These are phyloP conservation scores for Caenorhabditis becei DNA, from an alignment of 2,888 invertebrate genomes.

Conservation along the genomic window DNA sequence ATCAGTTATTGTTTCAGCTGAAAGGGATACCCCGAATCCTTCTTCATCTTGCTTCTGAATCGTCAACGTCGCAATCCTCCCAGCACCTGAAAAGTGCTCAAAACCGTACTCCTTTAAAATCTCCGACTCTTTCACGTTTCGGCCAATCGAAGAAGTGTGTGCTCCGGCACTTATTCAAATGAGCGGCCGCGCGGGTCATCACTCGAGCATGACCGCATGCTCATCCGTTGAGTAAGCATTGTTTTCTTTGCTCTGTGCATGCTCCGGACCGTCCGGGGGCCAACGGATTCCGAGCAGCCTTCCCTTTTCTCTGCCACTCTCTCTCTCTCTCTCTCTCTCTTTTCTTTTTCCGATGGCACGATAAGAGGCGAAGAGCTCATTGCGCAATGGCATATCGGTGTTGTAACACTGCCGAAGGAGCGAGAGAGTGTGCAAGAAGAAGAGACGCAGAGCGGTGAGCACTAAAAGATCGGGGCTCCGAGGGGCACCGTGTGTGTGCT, in stretches of 20 bases:
- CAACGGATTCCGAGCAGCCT: constrained; percentile 19
- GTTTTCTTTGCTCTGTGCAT: constrained; percentile 45
- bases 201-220: constrained; percentile 46
- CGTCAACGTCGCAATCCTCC: too few relatives aligned
- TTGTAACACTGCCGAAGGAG: constrained; percentile 39
- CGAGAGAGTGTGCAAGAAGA: constrained; percentile 14
- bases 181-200: constrained; percentile 21
- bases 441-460: constrained; percentile 33
- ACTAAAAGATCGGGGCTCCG: constrained; percentile 45
- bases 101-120: background rate
- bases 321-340: background rate
- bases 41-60: too few relatives aligned
- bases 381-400: constrained; percentile 52
- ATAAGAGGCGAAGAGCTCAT: constrained; percentile 45
- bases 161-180: constrained; percentile 43
- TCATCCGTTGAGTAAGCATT: constrained; percentile 43
- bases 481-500: constrained; percentile 39
- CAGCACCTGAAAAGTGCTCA: too few relatives aligned
- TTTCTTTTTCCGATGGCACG: constrained; percentile 17
- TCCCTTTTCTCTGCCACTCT: constrained; percentile 1
- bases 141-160: constrained; percentile 15
- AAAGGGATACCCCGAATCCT: too few relatives aligned
- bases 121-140: background rate
- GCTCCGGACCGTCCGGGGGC: constrained; percentile 28
- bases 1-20: too few relatives aligned